phyloP scores from a whole-genome alignment of 2,797 vertebrate species.

The Perodicticus potto region DNA sequence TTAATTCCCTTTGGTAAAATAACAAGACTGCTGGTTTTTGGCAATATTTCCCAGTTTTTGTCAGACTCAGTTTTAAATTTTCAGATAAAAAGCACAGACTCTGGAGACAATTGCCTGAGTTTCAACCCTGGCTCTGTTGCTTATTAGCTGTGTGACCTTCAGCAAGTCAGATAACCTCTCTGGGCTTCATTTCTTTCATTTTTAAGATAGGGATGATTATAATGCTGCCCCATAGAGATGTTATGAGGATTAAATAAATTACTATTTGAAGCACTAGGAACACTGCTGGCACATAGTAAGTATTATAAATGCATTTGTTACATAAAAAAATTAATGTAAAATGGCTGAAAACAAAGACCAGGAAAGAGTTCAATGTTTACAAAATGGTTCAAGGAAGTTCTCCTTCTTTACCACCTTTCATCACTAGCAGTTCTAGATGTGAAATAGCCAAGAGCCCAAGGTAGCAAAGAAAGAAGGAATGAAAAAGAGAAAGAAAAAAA shows the following conservation, averaged over 20 bases:
- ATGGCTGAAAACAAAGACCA: constrained; percentile 55
- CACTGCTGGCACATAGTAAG: neutral
- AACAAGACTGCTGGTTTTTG: neutral
- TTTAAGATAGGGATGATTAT: neutral
- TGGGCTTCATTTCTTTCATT: constrained; percentile 25
- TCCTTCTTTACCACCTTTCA: constrained; percentile 46
- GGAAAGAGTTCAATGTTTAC: neutral
- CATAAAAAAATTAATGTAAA: constrained; percentile 50
- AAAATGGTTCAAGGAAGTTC: constrained; percentile 41
- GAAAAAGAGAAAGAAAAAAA: neutral
- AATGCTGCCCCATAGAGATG: neutral
- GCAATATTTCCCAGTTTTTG: constrained; percentile 36
- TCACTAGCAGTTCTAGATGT: neutral
- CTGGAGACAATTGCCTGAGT: neutral
- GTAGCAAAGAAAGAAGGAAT: neutral
- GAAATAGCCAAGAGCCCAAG: constrained; percentile 56
- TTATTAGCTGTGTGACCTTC: constrained; percentile 50
- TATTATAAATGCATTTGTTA: constrained; percentile 27
- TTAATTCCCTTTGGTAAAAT: neutral
- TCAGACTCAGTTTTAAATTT: constrained; percentile 48
- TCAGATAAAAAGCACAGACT: constrained; percentile 14
- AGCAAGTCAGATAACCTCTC: constrained; percentile 56
- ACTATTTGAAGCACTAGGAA: constrained; percentile 10
- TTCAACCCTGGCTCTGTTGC: neutral
- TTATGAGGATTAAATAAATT: constrained; percentile 40